phyloP scores from a whole-genome alignment of 2,113 vertebrate genomes.

The Eptesicus fuscus region DNA sequence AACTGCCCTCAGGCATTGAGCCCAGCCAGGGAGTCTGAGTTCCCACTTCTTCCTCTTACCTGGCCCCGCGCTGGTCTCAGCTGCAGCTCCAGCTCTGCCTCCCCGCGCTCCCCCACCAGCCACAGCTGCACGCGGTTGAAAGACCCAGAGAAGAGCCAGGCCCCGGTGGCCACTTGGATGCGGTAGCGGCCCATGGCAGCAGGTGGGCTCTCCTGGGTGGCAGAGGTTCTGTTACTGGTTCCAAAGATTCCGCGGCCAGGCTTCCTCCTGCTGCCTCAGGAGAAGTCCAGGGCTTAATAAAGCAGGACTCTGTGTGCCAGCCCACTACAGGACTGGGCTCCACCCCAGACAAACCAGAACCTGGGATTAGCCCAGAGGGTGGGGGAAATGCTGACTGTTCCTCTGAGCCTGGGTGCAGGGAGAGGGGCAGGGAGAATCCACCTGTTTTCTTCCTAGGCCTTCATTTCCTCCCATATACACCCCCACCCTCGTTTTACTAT shows the following conservation, averaged over 20 bases:
- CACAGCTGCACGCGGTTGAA: slow-evolving; percentile 86
- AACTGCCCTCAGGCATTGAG: no score
- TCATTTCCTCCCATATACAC: no score
- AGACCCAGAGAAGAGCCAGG: slow-evolving; percentile 84
- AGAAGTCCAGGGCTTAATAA: no score
- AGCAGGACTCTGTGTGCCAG: no score
- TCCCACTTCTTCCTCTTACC: no score
- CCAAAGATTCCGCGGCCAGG: background rate
- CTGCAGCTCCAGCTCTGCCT: slow-evolving; percentile 81
- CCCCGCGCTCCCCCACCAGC: slow-evolving; percentile 82
- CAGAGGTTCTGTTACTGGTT: no score
- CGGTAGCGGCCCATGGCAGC: slow-evolving; percentile 83
- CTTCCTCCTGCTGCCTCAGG: background rate
- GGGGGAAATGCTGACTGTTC: background rate
- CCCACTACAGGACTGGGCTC: no score
- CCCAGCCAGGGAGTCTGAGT: no score
- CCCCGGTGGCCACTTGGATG: slow-evolving; percentile 84
- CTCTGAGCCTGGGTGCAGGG: background rate
- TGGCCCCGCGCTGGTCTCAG: slow-evolving; percentile 78
- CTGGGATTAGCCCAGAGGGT: background rate
- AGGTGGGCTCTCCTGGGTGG: background rate
- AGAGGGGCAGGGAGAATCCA: background rate
- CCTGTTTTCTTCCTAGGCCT: background rate
- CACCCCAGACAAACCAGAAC: no score
- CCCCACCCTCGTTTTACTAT: no score